phyloP scores from a whole-genome alignment of 2,113 vertebrate genomes.

The Campylomormyrus numenius region DNA sequence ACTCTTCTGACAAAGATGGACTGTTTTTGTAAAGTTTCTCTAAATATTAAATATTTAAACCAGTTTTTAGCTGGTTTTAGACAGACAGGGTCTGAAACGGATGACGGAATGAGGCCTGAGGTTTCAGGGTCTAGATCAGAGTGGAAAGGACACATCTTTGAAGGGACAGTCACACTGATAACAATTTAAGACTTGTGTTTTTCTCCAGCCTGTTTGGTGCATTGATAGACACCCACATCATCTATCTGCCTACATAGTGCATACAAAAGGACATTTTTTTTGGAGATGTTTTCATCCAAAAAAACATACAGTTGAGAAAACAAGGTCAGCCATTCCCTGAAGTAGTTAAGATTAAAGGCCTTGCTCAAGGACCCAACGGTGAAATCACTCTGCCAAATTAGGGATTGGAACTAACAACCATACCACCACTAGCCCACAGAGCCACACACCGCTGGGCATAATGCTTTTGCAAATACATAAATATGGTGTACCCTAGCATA shows the following conservation, averaged over 20 bases:
- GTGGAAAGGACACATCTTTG: not conserved
- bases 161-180: not conserved
- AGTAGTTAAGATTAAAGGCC: not conserved
- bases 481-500: not conserved
- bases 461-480: not conserved
- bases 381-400: not conserved
- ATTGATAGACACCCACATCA: not conserved
- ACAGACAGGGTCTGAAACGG: not conserved
- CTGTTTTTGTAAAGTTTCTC: not conserved
- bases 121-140: not conserved
- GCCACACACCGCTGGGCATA: not conserved
- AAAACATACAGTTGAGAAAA: not conserved
- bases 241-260: not conserved
- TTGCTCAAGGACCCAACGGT: not conserved
- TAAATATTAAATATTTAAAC: not conserved
- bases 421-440: not conserved
- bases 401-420: not conserved
- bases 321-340: not conserved
- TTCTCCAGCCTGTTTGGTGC: not conserved
- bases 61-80: not conserved
- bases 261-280: not conserved
- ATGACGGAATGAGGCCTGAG: not conserved
- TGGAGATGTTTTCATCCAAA: not conserved
- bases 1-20: not conserved
- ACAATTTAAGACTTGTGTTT: not conserved